Evolutionary conservation across 2,888 invertebrate genomes (phyloP), one percentile per base, ranked within the genome.

Genomic region (Nowickia ferox): DNA sequence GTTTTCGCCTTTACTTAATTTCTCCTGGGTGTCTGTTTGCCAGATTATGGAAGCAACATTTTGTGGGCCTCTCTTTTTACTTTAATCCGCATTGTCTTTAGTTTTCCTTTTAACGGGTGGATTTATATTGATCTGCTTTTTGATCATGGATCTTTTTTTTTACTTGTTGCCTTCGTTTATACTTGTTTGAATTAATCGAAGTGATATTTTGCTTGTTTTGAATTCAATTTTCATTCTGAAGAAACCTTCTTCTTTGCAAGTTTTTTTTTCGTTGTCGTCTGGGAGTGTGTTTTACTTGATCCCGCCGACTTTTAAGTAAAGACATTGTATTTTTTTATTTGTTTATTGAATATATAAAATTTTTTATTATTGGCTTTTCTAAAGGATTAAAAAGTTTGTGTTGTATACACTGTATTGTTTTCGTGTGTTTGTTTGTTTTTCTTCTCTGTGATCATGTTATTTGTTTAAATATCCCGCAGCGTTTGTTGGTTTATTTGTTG

Each of bases 151-250:
- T 66, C 9, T 53, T 17, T 8, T 38, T 40, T 19, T 59, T 38
- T 57, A 30, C 42, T 68, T 55, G 15, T 46, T n/a, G 11, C 42
- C 42, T 51, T 57, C 59, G 66, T 55, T 76, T 68, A 61, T 77
- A 68, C 46, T 91, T 92, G 92, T 90, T 91, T 92, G 91, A 92
- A 92, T 92, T 92, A 92, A 92, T 92, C 92, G 92, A 92, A 92
- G 92, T 92, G 92, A 92, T 92, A 92, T 92, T 92, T 92, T 89
- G 90, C 92, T 92, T 92, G 92, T 92, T 91, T 91, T 90, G 89
- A 91, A 92, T 92, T 92, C 92, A 92, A 92, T 92, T 92, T 92
- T 90, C 77, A 72, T 77, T 83, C 89, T 75, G 88, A 87, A 84
- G 84, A 87, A 84, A 74, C 75, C 57, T 75, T 63, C 71, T 74